phyloP scores from a whole-genome alignment of 2,113 vertebrate species.

The Podarcis raffonei region DNA sequence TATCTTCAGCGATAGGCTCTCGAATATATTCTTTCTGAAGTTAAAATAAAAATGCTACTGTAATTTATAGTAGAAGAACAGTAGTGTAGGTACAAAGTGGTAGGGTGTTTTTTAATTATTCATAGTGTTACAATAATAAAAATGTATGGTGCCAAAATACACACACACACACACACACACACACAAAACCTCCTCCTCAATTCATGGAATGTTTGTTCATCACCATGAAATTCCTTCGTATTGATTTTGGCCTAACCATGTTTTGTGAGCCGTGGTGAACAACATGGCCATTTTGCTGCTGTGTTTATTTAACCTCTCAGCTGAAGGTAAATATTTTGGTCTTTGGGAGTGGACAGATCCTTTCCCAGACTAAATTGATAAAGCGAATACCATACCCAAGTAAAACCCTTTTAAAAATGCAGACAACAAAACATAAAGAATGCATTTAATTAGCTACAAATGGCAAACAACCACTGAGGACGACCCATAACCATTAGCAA shows the following conservation, averaged over 20 bases:
- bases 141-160: background rate
- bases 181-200: background rate
- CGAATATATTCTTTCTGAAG: background rate
- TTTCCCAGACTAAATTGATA: background rate
- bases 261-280: background rate
- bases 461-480: background rate
- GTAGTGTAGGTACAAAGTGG: background rate
- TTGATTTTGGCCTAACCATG: background rate
- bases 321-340: background rate
- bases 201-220: background rate
- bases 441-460: background rate
- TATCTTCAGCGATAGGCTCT: background rate
- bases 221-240: background rate
- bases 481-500: background rate
- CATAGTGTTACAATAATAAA: background rate
- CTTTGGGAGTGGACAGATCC: background rate
- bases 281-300: rapidly evolving
- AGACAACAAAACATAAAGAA: background rate
- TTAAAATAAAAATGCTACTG: background rate
- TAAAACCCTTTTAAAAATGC: background rate
- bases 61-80: background rate
- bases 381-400: background rate
- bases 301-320: background rate
- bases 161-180: no score
- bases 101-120: background rate